Conservation (phyloP, 2,888 invertebrate genomes). For the Hirtodrosophila confusa region DNA sequence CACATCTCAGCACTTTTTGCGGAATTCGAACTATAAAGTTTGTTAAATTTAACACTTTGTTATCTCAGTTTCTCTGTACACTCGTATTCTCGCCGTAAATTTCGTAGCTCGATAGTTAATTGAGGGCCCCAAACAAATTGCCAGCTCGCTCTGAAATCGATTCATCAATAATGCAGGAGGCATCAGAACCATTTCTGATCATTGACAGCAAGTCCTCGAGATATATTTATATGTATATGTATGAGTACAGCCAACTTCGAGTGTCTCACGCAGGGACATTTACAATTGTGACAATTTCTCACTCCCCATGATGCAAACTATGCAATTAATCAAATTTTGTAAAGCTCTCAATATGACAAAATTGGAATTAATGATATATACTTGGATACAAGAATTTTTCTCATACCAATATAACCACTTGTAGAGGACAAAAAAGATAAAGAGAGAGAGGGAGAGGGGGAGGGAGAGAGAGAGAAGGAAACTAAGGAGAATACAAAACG, state of each 20-base stretch:
- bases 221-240: neutral
- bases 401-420: conserved; percentile 33
- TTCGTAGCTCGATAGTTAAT: conserved; percentile 28
- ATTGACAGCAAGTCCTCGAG: conserved; percentile 39
- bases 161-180: conserved; percentile 41
- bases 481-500: conserved; percentile 21
- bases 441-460: no score
- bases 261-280: conserved; percentile 37
- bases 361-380: conserved; percentile 73
- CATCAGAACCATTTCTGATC: conserved; percentile 23
- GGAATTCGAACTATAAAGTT: no score
- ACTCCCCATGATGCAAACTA: conserved; percentile 59
- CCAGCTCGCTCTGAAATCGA: conserved; percentile 12
- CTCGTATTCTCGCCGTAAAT: conserved; percentile 8
- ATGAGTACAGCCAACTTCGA: neutral
- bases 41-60: conserved; percentile 19
- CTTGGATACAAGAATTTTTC: conserved; percentile 23
- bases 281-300: conserved; percentile 70
- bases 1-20: no score
- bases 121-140: conserved; percentile 38
- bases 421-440: conserved; percentile 8
- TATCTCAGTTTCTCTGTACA: conserved; percentile 1
- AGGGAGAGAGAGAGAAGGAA: conserved; percentile 26
- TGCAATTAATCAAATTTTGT: conserved; percentile 67
- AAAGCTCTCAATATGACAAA: conserved; percentile 75